These are phyloP conservation scores for Etheostoma perlongum DNA, from an alignment of 2,797 vertebrate species.

Conservation along the genomic window DNA sequence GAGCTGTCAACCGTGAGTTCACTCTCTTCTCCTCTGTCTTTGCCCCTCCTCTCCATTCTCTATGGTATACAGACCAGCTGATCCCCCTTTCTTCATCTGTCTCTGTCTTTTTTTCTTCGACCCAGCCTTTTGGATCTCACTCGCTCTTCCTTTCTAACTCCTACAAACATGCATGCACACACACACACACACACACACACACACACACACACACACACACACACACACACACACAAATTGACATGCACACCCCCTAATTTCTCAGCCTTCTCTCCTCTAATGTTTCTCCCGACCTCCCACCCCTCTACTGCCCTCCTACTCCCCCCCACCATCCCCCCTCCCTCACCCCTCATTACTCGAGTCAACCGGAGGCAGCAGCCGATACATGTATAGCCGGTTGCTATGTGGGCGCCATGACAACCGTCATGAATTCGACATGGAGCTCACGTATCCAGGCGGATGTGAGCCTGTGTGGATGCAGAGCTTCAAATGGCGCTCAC, in stretches of 20 bases:
- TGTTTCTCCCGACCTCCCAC: conserved; percentile 52
- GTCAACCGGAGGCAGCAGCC: conserved; percentile 81
- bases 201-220: conserved; percentile 16
- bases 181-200: conserved; percentile 16
- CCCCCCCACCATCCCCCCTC: conserved; percentile 12
- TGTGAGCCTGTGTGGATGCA: conserved; percentile 78
- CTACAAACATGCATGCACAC: conserved; percentile 32
- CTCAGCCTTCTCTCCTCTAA: conserved; percentile 51
- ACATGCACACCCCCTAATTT: conserved; percentile 56
- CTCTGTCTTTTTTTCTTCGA: conserved; percentile 7
- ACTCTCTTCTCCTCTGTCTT: conserved; percentile 50
- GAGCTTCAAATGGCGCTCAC: conserved; percentile 79
- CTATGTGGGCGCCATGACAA: conserved; percentile 87
- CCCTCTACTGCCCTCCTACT: conserved; percentile 41
- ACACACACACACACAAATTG: conserved; percentile 37
- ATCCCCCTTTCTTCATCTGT: conserved; percentile 59
- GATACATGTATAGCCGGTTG: conserved; percentile 81
- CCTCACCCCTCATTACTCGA: conserved; percentile 35
- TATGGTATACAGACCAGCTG: conserved; percentile 65
- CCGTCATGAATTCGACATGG: conserved; percentile 85
- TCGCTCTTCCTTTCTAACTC: conserved; percentile 35
- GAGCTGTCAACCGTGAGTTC: conserved; percentile 66
- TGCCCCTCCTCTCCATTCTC: conserved; percentile 45
- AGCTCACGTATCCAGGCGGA: conserved; percentile 83
- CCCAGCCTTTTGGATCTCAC: conserved; percentile 29